phyloP scores from a whole-genome alignment of 2,888 invertebrate genomes.

The Zootermopsis nevadensis region DNA sequence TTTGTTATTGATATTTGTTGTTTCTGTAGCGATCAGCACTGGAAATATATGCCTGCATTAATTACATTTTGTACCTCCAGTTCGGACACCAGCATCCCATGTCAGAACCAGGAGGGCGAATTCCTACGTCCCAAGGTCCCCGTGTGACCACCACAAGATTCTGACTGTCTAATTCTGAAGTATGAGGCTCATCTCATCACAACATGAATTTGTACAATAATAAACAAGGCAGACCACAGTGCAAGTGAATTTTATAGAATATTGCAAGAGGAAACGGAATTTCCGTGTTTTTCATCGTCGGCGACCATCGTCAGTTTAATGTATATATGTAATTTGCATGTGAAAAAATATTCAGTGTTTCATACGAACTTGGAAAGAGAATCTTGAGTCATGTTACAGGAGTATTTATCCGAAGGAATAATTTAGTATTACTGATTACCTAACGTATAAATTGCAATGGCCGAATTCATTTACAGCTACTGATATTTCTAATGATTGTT shows the following conservation, averaged over 20 bases:
- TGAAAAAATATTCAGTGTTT: slow-evolving; percentile 23
- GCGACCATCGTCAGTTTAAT: slow-evolving; percentile 41
- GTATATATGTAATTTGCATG: slow-evolving; percentile 34
- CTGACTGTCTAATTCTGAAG: slow-evolving; percentile 46
- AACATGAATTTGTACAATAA: slow-evolving; percentile 21
- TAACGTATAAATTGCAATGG: neutral
- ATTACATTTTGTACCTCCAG: neutral
- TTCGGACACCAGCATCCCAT: slow-evolving; percentile 41
- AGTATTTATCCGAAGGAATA: neutral
- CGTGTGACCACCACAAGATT: slow-evolving; percentile 52
- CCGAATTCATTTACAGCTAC: neutral
- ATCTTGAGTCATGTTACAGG: neutral
- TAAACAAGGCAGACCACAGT: neutral
- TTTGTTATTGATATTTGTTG: neutral
- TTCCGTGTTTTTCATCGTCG: neutral
- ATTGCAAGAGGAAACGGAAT: neutral
- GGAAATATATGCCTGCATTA: neutral
- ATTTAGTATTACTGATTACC: neutral
- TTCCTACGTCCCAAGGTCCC: slow-evolving; percentile 39
- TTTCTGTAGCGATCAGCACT: neutral
- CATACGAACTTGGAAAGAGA: neutral
- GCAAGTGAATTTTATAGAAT: neutral
- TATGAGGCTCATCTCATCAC: neutral
- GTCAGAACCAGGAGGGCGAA: slow-evolving; percentile 41
- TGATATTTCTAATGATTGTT: neutral